Base-by-base conservation (phyloP, 2,797 vertebrate genomes). In the Ficedula albicollis region DNA sequence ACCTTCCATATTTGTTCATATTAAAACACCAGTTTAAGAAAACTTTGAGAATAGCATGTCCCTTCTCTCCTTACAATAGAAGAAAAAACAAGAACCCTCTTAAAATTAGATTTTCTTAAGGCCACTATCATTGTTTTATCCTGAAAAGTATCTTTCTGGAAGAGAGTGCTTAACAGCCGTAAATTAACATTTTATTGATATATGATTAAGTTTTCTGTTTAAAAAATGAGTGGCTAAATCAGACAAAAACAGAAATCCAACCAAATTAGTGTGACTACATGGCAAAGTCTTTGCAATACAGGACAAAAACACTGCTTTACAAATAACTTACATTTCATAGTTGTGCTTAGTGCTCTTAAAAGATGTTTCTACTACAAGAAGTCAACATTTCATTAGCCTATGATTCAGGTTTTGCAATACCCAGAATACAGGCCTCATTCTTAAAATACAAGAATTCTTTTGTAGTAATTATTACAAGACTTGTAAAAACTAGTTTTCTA, bases 271-370 rank as follows among this genome's bases (percentile, higher is more conserved):
- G 12, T 49, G 34, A 85, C 15, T 41, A 64, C 6, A 32, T 2
- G 10, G 20, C 15, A 59, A 1, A 70, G 27, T 13, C 58, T 78
- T 58, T 46, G 17, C 44, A 81, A 70, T 10, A 23, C 32, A 59
- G 13, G 10, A 77, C 18, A 68, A 85, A 63, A 77, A 19, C 6
- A 36, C 14, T 73, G 18, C 22, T 90, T 63, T 66, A 12, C 12
- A 86, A 76, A 56, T 32, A 66, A 67, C 44, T 49, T 51, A 6
- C 6, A 73, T 22, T 68, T 86, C 18, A 63, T 12, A 64, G 41
- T 29, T 36, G 16, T 0, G 0, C 55, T 11, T 13, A 19, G 4
- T 27, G 19, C 22, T 32, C 46, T 87, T 49, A 72, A 32, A 82
- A 91, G 19, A 67, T 22, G 10, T 11, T 75, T 19, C 22, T 43